Evolutionary conservation across 2,797 vertebrate species (phyloP).

Genomic region (Lacerta agilis): DNA sequence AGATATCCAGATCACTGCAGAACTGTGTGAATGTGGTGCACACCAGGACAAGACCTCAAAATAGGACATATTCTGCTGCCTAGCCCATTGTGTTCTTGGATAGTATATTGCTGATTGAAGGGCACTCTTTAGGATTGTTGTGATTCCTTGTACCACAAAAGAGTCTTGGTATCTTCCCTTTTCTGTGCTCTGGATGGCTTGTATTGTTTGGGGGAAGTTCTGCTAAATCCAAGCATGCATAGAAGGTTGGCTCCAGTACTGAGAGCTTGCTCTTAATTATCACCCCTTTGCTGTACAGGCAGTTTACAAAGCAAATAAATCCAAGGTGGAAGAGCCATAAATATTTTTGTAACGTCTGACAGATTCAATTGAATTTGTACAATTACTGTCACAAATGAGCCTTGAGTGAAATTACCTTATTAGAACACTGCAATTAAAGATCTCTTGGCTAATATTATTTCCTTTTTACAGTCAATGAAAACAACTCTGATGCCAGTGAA

Average conservation of each 20-base stretch:
- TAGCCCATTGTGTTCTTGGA: background rate
- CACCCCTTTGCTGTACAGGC: background rate
- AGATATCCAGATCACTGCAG: background rate
- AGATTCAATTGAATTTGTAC: background rate
- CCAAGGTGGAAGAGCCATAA: conserved; percentile 6
- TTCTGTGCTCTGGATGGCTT: background rate
- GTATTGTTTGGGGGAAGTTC: background rate
- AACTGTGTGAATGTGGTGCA: background rate
- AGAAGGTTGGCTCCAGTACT: background rate
- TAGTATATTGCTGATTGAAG: background rate
- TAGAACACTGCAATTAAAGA: conserved; percentile 22
- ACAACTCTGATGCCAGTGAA: background rate
- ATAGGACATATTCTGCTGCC: background rate
- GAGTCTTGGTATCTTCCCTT: background rate
- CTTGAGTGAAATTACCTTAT: conserved; percentile 14
- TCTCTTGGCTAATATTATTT: background rate
- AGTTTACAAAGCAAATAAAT: conserved; percentile 12
- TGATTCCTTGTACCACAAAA: background rate
- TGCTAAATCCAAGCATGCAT: background rate
- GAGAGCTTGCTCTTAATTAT: conserved; percentile 1
- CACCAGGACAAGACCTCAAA: background rate
- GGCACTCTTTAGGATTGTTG: background rate
- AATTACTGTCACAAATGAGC: conserved; percentile 13
- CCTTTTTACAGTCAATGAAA: background rate
- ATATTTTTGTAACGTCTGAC: conserved; percentile 14